Evolutionary conservation across 1,140 invertebrate genomes (phyloP).

Genomic region (Oreohelix idahoensis): DNA sequence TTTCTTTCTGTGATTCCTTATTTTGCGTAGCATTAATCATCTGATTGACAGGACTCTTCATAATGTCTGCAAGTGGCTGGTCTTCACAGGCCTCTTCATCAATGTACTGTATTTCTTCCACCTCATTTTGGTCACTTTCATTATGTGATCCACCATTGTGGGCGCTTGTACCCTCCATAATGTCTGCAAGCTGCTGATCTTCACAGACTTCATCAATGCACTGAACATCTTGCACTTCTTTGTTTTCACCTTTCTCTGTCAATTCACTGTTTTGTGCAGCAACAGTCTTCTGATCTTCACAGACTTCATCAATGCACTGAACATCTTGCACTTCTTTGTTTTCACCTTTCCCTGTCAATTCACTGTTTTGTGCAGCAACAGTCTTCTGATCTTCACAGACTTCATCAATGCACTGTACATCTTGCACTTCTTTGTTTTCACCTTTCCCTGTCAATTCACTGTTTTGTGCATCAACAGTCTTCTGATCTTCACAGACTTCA

Average conservation of each 20-base stretch:
- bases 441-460: too few species aligned
- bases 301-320: too few species aligned
- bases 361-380: neutral
- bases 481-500: too few species aligned
- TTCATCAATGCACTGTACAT: conserved; percentile 29
- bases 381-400: neutral
- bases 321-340: too few species aligned
- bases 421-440: conserved; percentile 15
- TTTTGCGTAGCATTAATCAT: too few species aligned
- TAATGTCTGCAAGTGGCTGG: neutral
- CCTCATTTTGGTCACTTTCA: conserved; percentile 5
- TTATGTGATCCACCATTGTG: too few species aligned
- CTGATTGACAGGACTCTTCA: neutral
- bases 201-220: conserved; percentile 21
- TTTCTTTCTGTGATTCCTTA: neutral
- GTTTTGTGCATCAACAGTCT: too few species aligned
- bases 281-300: too few species aligned
- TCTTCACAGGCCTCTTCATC: conserved; percentile 31
- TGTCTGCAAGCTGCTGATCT: neutral
- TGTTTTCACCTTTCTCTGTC: neutral
- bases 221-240: conserved; percentile 26
- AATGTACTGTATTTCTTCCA: conserved; percentile 27
- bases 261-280: too few species aligned
- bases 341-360: too few species aligned
- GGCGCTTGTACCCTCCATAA: too few species aligned